phyloP scores from a whole-genome alignment of 2,113 vertebrate genomes.

The Antennarius striatus region DNA sequence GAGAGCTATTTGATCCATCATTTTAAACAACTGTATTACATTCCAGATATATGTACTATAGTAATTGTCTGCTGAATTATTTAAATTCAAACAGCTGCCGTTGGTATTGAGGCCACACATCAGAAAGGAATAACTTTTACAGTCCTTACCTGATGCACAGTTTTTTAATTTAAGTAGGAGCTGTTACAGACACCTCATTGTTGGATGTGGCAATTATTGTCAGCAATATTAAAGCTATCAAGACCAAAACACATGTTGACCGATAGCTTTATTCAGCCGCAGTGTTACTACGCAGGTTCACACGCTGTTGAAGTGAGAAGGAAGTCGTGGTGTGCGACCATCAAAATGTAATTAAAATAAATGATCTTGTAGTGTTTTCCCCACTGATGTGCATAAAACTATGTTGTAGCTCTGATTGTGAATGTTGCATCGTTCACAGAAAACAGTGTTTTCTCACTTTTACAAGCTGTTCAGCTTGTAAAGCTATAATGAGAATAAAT shows the following conservation, averaged over 20 bases:
- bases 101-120: slow-evolving; percentile 47
- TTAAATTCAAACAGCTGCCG: slow-evolving; percentile 54
- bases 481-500: too few relatives aligned
- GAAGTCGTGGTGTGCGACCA: background rate
- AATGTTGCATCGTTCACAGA: too few relatives aligned
- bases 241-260: slow-evolving; percentile 12
- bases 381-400: background rate
- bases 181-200: slow-evolving; percentile 19
- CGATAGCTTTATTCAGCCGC: slow-evolving; percentile 8
- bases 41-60: slow-evolving; percentile 35
- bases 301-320: background rate
- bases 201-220: slow-evolving; percentile 21
- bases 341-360: background rate
- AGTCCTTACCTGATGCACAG: slow-evolving; percentile 29
- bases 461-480: too few relatives aligned
- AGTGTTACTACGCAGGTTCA: background rate
- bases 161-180: slow-evolving; percentile 31
- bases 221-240: slow-evolving; percentile 29
- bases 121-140: slow-evolving; percentile 26
- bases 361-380: background rate
- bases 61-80: slow-evolving; percentile 62
- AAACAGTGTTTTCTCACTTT: too few relatives aligned
- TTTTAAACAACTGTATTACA: slow-evolving; percentile 45
- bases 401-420: background rate
- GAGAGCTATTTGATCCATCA: slow-evolving; percentile 19